Evolutionary conservation across 64 coral and sea anemone genomes (phyloP).

Genomic region (Dendronephthya gigantea): DNA sequence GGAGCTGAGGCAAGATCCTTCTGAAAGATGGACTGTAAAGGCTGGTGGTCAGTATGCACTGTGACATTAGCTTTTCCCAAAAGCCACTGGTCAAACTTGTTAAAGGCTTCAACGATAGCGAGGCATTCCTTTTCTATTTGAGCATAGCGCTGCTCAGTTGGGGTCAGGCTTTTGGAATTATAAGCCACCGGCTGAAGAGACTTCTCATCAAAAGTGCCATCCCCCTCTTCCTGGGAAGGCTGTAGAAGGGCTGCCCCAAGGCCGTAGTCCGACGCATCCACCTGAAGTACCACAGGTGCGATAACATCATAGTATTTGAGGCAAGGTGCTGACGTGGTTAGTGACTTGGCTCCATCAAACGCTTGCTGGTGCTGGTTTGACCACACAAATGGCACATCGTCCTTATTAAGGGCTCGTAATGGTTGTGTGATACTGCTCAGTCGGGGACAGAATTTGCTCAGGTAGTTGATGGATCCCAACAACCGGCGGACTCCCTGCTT

Average conservation of each 20-base stretch:
- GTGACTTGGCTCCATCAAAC: conserved; percentile 34
- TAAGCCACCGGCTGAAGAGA: conserved; percentile 38
- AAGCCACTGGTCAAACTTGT: conserved; percentile 43
- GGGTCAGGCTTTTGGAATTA: conserved; percentile 33
- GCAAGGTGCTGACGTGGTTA: conserved; percentile 33
- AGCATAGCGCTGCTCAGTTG: conserved; percentile 28
- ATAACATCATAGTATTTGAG: conserved; percentile 40
- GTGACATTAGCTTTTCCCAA: conserved; percentile 31
- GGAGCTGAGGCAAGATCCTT: conserved; percentile 19
- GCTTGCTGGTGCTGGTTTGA: conserved; percentile 34
- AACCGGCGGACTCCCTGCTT: conserved; percentile 30
- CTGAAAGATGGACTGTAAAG: conserved; percentile 19
- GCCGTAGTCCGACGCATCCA: not conserved
- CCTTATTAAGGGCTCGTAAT: conserved; percentile 35
- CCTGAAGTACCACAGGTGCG: conserved; percentile 20
- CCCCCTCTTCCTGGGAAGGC: not conserved
- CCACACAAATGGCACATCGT: conserved; percentile 49
- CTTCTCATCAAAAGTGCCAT: conserved; percentile 32
- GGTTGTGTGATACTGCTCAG: conserved; percentile 32
- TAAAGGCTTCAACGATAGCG: conserved; percentile 33
- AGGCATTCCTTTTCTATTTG: conserved; percentile 42
- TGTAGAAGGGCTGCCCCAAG: conserved; percentile 12
- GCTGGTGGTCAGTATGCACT: conserved; percentile 32
- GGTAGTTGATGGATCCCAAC: conserved; percentile 47
- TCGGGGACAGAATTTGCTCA: conserved; percentile 41